phyloP scores from a whole-genome alignment of 1,140 invertebrate genomes.

The Euborellia annulipes region DNA sequence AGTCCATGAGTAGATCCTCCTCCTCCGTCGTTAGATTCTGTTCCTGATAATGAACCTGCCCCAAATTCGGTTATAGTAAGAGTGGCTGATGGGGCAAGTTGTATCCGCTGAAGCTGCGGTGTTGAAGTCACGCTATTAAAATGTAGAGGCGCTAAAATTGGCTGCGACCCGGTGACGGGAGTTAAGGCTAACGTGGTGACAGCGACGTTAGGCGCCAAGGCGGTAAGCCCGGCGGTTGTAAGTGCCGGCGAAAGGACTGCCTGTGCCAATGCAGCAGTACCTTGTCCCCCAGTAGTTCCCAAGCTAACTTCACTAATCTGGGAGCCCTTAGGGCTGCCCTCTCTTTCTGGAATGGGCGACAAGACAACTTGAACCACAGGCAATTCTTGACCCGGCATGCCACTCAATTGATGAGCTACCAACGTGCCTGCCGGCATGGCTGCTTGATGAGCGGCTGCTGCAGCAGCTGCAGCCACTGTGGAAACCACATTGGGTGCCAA shows the following conservation, averaged over 20 bases:
- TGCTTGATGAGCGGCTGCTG: constrained; percentile 13
- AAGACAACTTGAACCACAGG: constrained; percentile 42
- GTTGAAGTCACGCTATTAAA: constrained; percentile 18
- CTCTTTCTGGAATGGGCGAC: constrained; percentile 59
- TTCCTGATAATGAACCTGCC: constrained; percentile 17
- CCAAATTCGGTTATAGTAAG: constrained; percentile 14
- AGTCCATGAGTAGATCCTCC: constrained; percentile 12
- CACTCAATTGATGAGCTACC: background rate
- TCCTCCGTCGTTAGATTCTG: constrained; percentile 13
- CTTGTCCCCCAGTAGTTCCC: constrained; percentile 46
- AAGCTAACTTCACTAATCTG: constrained; percentile 40
- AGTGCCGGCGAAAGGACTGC: constrained; percentile 45
- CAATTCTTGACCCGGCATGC: constrained; percentile 3
- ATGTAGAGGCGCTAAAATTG: constrained; percentile 17
- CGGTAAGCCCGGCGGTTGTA: constrained; percentile 35
- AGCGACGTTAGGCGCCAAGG: constrained; percentile 20
- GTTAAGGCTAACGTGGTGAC: constrained; percentile 24
- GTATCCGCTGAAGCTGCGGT: constrained; percentile 23
- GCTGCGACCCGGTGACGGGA: constrained; percentile 28
- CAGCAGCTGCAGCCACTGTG: background rate
- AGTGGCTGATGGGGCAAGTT: constrained; percentile 20
- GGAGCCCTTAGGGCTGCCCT: constrained; percentile 27
- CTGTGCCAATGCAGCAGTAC: constrained; percentile 50
- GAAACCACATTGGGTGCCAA: constrained; percentile 1
- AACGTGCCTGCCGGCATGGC: constrained; percentile 17